Base-by-base conservation (phyloP, 1,140 invertebrate genomes). In the Lasioglossum baleicum region DNA sequence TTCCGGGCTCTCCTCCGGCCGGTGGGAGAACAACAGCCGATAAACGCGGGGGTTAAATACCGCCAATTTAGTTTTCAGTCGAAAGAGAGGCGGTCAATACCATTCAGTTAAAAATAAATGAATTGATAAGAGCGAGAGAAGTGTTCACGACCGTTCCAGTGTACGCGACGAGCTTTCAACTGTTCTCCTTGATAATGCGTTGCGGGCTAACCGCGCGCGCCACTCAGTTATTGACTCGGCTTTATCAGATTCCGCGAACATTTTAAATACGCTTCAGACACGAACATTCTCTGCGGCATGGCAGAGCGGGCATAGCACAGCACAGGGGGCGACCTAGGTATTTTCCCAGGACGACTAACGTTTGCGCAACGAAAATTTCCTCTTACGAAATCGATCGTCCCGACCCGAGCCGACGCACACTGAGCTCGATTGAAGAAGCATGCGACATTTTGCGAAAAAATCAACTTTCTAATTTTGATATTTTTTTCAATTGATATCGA, bases 211-310 rank as follows among this genome's bases (percentile, higher is more conserved):
- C 17, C 35, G 68, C n/a, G 31, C 56, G 22, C 11, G 42, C 40
- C 58, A 60, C 60, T 76, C 75, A 26, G 42, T 77, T 70, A 77
- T 70, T 51, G 66, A 51, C 56, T 51, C 26, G 53, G 26, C 13
- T 63, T 77, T 40, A 70, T 76, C 42, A 61, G 53, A 58, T 70
- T 35, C 15, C 8, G 0, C 26, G 66, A 26, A 35, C 42, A 17
- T 60, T 76, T 76, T 69, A 60, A 69, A 69, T 40, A 35, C 56
- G 63, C 35, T 66, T 26, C 22, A 13, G 65, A 20, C 51, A 61
- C 15, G 53, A 69, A 48, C 13, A 2, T 26, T 61, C 40, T 10
- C 7, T 10, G 20, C 10, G 26, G 17, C 6, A 4, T 5, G 26
- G 17, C 6, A 4, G 7, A 11, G 13, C 31, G 48, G 44, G 13